phyloP scores from a whole-genome alignment of 2,113 vertebrate genomes.

The Bambusicola thoracicus region DNA sequence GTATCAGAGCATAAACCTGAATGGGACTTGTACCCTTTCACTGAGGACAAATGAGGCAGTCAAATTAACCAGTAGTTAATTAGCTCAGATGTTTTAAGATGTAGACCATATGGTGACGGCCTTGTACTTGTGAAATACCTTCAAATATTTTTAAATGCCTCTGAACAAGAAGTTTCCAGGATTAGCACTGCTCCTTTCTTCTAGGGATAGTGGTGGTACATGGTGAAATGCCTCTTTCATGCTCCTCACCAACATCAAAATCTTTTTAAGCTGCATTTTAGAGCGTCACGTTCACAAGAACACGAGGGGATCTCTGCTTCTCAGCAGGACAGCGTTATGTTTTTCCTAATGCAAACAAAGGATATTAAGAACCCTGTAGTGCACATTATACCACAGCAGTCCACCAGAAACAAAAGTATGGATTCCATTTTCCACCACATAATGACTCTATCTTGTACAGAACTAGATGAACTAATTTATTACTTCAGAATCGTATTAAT shows the following conservation, averaged over 20 bases:
- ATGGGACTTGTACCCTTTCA: background rate
- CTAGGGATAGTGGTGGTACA: background rate
- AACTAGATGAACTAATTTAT: slow-evolving; percentile 62
- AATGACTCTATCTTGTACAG: slow-evolving; percentile 36
- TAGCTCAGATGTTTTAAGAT: background rate
- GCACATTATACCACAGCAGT: background rate
- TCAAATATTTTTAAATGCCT: background rate
- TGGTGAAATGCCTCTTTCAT: background rate
- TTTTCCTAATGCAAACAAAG: slow-evolving; percentile 58
- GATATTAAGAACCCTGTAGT: background rate
- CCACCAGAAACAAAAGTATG: slow-evolving; percentile 18
- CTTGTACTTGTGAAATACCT: background rate
- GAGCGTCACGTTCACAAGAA: slow-evolving; percentile 16
- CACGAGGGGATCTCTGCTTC: slow-evolving; percentile 39
- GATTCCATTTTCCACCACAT: slow-evolving; percentile 44
- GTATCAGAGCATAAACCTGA: background rate
- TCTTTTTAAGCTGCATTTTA: background rate
- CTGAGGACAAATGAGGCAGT: background rate
- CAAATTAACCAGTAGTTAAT: background rate
- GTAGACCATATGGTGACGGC: background rate
- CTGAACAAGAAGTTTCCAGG: background rate
- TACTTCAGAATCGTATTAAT: slow-evolving; percentile 57
- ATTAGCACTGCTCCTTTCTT: background rate
- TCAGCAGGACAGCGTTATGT: slow-evolving; percentile 39
- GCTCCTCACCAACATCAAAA: background rate